Base-by-base conservation (phyloP, 2,113 vertebrate species). In the Phycodurus eques region DNA sequence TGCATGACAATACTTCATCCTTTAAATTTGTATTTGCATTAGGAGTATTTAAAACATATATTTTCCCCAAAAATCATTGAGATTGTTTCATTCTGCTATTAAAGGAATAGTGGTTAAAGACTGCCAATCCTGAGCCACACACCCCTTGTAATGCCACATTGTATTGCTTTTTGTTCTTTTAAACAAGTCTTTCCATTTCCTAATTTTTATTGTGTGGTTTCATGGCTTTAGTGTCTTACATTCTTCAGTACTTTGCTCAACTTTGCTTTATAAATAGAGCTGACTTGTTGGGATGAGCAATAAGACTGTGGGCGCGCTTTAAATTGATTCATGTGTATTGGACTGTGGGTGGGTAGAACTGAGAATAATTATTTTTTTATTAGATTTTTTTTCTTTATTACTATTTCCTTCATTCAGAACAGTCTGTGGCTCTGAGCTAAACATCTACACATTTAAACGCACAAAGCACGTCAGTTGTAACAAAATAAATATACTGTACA, bases 1-100 rank as follows among this genome's bases (percentile, higher is more conserved):
- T 46, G 20, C 35, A 53, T 83, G 78, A 59, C 59, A 73, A 81
- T 9, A 1, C 71, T 70, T 63, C 0, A 71, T 62, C 72, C 15
- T 70, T 72, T 76, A n/a, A 35, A 57, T 0, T 65, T 74, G 47
- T 47, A 12, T 59, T 59, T 59, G 12, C 22, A 14, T 59, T 31
- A 31, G 12, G n/a, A 31, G 12, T 7, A 59, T 59, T 31, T 33
- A 59, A 46, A 46, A 13, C 10, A 46, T 46, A 5, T 44, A 10
- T 35, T 8, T 53, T 17, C 49, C 49, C 31, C 31, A 14, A 15
- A 33, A 60, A 60, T 61, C 0, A 19, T 35, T 17, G 13, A 3
- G 12, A 19, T 31, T 5, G 1, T 6, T 60, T 60, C 3, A 12
- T 56, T 56, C 19, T 12, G 54, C n/a, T 12, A 13, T 33, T 17